Evolutionary conservation across 2,797 vertebrate species (phyloP), one percentile per base, ranked within the genome.

Genomic region (Pseudochirops cupreus): DNA sequence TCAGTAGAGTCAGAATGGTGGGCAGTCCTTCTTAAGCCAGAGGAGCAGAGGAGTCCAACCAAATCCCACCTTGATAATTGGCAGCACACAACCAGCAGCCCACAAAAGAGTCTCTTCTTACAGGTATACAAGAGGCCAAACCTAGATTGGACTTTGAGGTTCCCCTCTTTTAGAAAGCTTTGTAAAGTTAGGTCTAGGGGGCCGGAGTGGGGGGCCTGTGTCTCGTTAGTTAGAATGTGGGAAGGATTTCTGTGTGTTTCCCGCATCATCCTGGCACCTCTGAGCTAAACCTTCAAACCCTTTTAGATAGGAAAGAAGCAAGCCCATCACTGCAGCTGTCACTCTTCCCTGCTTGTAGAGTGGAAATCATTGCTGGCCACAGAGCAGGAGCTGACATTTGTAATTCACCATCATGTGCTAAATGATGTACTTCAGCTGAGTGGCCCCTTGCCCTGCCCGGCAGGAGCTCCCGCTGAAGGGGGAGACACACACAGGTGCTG

Each of bases 31-130:
- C 74, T 26, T 90, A 93, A 97, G 74, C 33, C 24, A 95, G 95
- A 94, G 93, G 90, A 95, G 91, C 92, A 95, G 94, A 91, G 94
- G 93, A 92, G 93, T 92, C 52, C 52, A 56, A 96, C 92, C 91
- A 93, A 96, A 94, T 95, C 94, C 96, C 90, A 95, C 59, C 39
- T 91, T 93, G 58, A 74, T 94, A 92, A 96, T 96, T 97, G 21
- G 56, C 90, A 91, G 13, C 6, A 33, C 91, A 58, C 46, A 16
- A 59, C 52, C 93, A 91, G 58, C 54, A 52, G 46, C 56, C 94
- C 91, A 93, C 94, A 94, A 56, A 50, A 91, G 91, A 56, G 93
- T 46, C n/a, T 58, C 94, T 92, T 96, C 94, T 87, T 53, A 33
- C 7, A 46, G 39, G 57, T 26, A 46, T 29, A 56, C 56, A 62